phyloP scores from a whole-genome alignment of 2,113 vertebrate genomes.

The Strigops habroptila region DNA sequence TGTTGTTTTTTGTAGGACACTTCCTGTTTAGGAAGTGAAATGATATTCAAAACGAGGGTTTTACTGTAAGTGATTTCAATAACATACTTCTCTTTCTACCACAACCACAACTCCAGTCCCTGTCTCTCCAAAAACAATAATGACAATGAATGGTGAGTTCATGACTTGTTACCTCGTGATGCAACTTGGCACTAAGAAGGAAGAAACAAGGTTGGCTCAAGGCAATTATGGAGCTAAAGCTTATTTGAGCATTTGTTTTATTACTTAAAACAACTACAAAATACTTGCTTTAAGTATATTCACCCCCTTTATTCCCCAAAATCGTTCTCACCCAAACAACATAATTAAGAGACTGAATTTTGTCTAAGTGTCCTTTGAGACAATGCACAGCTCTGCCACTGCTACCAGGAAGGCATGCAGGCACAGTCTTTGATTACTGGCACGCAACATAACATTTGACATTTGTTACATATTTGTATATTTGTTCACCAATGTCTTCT shows the following conservation, averaged over 20 bases:
- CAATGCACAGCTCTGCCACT: not conserved
- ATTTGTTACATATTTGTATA: not conserved
- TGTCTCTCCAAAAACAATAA: conserved; percentile 38
- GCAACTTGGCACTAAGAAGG: conserved; percentile 4
- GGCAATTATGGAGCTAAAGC: not conserved
- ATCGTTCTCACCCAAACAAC: not conserved
- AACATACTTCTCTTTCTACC: conserved; percentile 12
- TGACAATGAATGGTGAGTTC: conserved; percentile 17
- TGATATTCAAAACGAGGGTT: conserved; percentile 17
- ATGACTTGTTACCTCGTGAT: not conserved
- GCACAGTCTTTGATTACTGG: not conserved
- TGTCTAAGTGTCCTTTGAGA: not conserved
- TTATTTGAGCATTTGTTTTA: not conserved
- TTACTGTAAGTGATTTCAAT: conserved; percentile 60
- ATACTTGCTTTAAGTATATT: not conserved
- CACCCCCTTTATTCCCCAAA: not conserved
- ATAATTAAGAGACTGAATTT: not conserved
- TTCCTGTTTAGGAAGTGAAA: conserved; percentile 54
- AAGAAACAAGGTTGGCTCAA: conserved; percentile 22
- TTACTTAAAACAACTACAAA: not conserved
- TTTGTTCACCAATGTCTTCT: not conserved
- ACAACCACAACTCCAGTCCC: conserved; percentile 14
- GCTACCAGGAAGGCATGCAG: not conserved
- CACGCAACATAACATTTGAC: not conserved
- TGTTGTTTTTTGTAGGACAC: not conserved